Conservation (phyloP, 2,797 vertebrate species). For the Anguilla marmorata region DNA sequence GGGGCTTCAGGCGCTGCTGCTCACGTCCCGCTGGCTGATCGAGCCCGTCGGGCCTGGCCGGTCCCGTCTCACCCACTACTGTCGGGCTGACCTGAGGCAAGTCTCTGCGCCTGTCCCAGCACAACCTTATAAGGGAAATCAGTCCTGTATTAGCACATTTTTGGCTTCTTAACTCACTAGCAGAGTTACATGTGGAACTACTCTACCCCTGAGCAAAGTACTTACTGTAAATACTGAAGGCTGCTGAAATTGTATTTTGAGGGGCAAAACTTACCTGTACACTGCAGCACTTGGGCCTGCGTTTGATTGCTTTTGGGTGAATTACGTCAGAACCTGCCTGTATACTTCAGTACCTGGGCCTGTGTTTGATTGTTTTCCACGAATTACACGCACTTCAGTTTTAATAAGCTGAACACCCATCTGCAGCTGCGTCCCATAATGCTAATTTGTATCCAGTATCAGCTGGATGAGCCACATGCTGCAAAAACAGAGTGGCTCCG, state of each 20-base stretch:
- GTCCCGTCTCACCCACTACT: conserved; percentile 73
- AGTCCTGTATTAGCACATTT: too few relatives aligned
- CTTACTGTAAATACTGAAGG: too few relatives aligned
- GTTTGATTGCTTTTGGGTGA: neutral
- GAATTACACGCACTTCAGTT: neutral
- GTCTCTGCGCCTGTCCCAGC: neutral
- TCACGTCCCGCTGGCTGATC: conserved; percentile 75
- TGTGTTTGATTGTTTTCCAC: neutral
- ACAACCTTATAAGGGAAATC: too few relatives aligned
- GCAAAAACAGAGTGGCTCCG: neutral
- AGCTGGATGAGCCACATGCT: neutral
- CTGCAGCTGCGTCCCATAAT: neutral
- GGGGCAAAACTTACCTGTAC: neutral
- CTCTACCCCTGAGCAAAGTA: too few relatives aligned
- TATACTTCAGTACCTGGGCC: neutral
- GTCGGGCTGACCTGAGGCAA: conserved; percentile 76
- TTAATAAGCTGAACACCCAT: neutral
- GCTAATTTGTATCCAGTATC: neutral
- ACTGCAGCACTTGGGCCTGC: neutral
- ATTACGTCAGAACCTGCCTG: neutral
- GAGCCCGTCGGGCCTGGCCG: conserved; percentile 68
- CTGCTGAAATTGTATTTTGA: too few relatives aligned
- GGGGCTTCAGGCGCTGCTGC: conserved; percentile 67
- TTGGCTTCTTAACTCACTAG: too few relatives aligned
- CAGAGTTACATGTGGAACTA: too few relatives aligned